Evolutionary conservation across 2,113 vertebrate genomes (phyloP), one percentile per base, ranked within the genome.

Genomic region (Myrmecophaga tridactyla): DNA sequence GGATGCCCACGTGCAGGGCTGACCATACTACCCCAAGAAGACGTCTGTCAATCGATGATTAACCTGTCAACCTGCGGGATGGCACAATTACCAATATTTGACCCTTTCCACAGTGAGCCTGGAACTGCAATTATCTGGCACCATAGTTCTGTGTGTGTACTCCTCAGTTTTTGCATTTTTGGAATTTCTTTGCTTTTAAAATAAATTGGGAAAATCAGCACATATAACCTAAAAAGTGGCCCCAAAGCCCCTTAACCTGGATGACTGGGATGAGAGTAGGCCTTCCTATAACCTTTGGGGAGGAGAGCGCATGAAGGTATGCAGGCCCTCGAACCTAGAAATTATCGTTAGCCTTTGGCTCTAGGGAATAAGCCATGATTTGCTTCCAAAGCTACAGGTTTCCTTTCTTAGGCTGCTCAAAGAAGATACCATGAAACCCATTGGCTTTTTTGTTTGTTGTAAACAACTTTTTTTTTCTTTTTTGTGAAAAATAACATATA

Each of bases 11-110:
- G 0, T 17, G 10, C 15, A 62, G 27, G 36, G 5, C 4, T 0
- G 60, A 6, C 0, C 27, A 53, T 5, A 7, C 20, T 41, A 51
- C 10, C 43, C 51, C 14, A 46, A 2, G 27, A 18, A 65, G 46
- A 56, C 4, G 9, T 17, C 1, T 1, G 1, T 36, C 36, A 5
- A 7, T 39, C 23, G 36, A 4, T 43, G 21, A 23, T 13, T 25
- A 51, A 9, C 29, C 11, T 0, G 0, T 1, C 20, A 27, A 17
- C 69, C 13, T 2, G 0, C 4, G 4, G 53, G 7, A 6, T 7
- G 3, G 3, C 17, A 3, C 14, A 43, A 4, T 0, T 2, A 0
- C 1, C 3, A 31, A 3, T 0, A 1, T 1, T 6, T 11, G n/a
- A 6, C 8, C 31, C 1, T 1, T 0, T 31, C 84, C 2, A 14